These are phyloP conservation scores for Tragulus kanchil DNA, from an alignment of 2,113 vertebrate genomes.

Conservation along the genomic window DNA sequence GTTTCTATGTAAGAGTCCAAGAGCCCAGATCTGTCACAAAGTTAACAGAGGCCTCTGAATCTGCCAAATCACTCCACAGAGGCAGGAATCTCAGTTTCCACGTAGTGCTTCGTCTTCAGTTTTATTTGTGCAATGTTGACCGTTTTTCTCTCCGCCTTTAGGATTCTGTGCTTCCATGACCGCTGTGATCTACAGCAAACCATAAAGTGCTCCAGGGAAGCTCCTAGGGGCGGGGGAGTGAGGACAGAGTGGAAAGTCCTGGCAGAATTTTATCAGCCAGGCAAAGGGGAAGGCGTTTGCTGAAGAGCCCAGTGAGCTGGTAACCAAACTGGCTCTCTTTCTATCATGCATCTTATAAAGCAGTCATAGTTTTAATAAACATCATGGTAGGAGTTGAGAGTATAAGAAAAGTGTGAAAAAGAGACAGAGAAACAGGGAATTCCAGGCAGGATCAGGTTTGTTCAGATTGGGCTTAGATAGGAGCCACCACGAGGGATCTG, in stretches of 20 bases:
- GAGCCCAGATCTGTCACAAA: not conserved
- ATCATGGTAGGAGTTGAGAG: not conserved
- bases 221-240: no score
- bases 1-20: not conserved
- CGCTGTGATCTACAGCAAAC: not conserved
- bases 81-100: not conserved
- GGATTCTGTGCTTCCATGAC: not conserved
- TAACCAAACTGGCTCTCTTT: not conserved
- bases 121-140: not conserved
- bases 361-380: not conserved
- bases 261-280: not conserved
- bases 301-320: not conserved
- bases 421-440: no score
- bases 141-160: not conserved
- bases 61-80: not conserved
- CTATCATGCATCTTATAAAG: not conserved
- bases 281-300: not conserved
- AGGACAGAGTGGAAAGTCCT: not conserved
- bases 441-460: no score
- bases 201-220: not conserved
- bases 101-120: fast-evolving
- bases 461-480: no score
- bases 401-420: no score
- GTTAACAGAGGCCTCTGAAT: not conserved
- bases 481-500: no score